These are phyloP conservation scores for Cariama cristata DNA, from an alignment of 2,113 vertebrate species.

Conservation along the genomic window DNA sequence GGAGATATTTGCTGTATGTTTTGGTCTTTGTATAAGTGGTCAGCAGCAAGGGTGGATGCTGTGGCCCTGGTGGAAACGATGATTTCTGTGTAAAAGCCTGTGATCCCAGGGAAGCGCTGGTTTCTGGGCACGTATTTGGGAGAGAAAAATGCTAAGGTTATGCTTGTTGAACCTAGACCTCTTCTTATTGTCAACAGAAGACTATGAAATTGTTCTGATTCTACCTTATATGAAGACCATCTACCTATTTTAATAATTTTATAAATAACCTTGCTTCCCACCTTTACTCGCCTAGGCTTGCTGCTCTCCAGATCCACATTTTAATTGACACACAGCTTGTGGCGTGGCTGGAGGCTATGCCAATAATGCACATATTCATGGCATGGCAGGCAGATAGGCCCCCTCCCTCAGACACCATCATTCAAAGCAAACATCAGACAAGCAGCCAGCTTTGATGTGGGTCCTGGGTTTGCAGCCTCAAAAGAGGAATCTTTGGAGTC, in stretches of 20 bases:
- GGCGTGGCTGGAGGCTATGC: slow-evolving; percentile 32
- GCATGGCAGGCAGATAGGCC: slow-evolving; percentile 22
- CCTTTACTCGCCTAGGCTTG: neutral
- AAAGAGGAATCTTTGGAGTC: slow-evolving; percentile 26
- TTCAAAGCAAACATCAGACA: slow-evolving; percentile 57
- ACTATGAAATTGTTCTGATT: neutral
- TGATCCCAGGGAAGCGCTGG: neutral
- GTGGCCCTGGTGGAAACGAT: neutral
- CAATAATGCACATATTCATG: slow-evolving; percentile 20
- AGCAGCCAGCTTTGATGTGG: slow-evolving; percentile 52
- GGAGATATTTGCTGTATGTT: neutral
- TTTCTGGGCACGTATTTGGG: neutral
- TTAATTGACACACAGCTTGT: slow-evolving; percentile 38
- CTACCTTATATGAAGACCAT: neutral
- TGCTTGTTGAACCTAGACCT: neutral
- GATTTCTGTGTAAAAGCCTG: neutral
- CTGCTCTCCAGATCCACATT: neutral
- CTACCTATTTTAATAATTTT: neutral
- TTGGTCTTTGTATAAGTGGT: neutral
- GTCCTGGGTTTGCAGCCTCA: slow-evolving; percentile 34
- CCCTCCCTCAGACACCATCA: neutral
- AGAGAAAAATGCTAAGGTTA: neutral
- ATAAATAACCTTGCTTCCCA: neutral
- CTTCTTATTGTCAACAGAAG: neutral
- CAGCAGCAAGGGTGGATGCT: neutral